These are phyloP conservation scores for Geotrupes spiniger DNA, from an alignment of 2,888 invertebrate genomes.

Conservation along the genomic window DNA sequence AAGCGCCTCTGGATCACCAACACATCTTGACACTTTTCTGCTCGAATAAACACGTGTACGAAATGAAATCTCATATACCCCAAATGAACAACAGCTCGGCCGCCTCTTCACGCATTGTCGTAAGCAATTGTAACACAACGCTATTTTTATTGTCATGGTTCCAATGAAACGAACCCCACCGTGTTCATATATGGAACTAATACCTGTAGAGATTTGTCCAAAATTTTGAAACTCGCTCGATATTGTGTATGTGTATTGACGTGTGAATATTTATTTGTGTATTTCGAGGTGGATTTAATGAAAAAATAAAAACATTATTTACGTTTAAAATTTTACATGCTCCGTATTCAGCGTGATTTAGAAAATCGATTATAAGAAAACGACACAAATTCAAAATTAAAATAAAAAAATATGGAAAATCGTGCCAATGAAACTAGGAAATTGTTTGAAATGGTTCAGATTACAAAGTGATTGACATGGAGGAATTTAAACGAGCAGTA, in stretches of 20 bases:
- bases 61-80: constrained; percentile 12
- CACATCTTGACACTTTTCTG: constrained; percentile 45
- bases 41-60: constrained; percentile 32
- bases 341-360: too few relatives aligned
- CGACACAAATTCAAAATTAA: too few relatives aligned
- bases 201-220: constrained; percentile 41
- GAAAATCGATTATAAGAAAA: too few relatives aligned
- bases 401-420: too few relatives aligned
- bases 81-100: constrained; percentile 25
- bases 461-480: too few relatives aligned
- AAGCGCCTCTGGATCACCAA: constrained; percentile 32
- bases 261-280: background rate
- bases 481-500: too few relatives aligned
- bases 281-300: too few relatives aligned
- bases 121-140: constrained; percentile 41
- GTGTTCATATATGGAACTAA: constrained; percentile 44
- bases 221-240: constrained; percentile 12
- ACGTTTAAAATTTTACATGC: background rate
- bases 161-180: constrained; percentile 11
- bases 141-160: constrained; percentile 36
- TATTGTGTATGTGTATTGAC: constrained; percentile 5
- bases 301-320: too few relatives aligned
- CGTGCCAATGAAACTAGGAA: too few relatives aligned
- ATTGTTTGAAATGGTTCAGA: too few relatives aligned
- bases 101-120: constrained; percentile 21